These are phyloP conservation scores for Nebria ingens DNA, from an alignment of 1,140 invertebrate species.

Conservation along the genomic window DNA sequence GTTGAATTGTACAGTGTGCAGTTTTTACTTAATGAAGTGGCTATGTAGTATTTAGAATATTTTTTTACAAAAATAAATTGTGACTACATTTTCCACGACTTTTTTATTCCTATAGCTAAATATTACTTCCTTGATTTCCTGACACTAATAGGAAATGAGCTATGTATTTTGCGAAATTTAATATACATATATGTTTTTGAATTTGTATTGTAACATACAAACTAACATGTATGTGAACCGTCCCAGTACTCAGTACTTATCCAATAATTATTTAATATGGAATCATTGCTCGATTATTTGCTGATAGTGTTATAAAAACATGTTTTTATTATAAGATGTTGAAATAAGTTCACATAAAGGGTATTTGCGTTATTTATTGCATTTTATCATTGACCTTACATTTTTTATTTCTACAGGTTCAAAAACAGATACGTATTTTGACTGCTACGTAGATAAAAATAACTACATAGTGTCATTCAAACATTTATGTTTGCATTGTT, in stretches of 20 bases:
- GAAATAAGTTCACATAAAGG: neutral
- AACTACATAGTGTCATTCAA: too few relatives aligned
- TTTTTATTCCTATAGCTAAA: neutral
- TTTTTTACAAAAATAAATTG: constrained; percentile 9
- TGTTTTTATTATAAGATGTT: constrained; percentile 3
- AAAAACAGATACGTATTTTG: too few relatives aligned
- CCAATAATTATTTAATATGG: neutral
- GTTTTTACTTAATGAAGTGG: constrained; percentile 8
- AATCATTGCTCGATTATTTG: neutral
- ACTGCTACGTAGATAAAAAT: too few relatives aligned
- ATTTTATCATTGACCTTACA: neutral
- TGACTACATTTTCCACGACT: neutral
- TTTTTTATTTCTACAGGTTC: neutral
- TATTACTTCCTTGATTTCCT: too few relatives aligned
- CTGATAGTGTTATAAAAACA: neutral
- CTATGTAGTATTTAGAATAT: constrained; percentile 9
- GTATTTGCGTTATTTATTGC: neutral
- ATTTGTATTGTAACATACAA: too few relatives aligned
- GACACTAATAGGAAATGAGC: too few relatives aligned
- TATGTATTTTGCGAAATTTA: too few relatives aligned
- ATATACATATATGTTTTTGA: too few relatives aligned
- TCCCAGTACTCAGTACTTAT: neutral
- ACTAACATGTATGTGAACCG: too few relatives aligned
- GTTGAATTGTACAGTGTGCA: constrained; percentile 5
- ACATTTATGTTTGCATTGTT: too few relatives aligned